Conservation (phyloP, 2,888 invertebrate genomes). For the Morinoia aosen region DNA sequence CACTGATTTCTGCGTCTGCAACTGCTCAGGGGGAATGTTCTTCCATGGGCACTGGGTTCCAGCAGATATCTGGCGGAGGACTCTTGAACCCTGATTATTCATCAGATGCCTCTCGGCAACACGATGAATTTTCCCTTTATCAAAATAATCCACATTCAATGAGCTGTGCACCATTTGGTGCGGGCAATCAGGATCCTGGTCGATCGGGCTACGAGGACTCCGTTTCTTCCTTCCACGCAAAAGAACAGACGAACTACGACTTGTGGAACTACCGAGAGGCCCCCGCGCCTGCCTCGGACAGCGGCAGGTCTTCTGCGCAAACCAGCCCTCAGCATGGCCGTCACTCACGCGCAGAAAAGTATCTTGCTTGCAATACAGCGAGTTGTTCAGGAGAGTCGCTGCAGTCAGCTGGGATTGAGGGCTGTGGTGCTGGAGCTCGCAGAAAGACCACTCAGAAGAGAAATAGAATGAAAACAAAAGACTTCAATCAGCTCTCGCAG, state of each 20-base stretch:
- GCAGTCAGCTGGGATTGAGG: not conserved
- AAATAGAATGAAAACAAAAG: not conserved
- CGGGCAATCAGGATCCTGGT: not conserved
- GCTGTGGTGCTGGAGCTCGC: not conserved
- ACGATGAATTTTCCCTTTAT: not conserved
- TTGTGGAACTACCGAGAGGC: not conserved
- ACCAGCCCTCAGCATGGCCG: not conserved
- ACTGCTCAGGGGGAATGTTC: not conserved
- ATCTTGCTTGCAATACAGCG: not conserved
- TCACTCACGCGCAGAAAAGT: not conserved
- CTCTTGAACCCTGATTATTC: not conserved
- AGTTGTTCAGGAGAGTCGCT: not conserved
- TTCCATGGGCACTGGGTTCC: not conserved
- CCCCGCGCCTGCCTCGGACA: not conserved
- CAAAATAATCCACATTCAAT: not conserved
- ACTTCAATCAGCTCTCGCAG: not conserved
- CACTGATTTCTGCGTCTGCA: not conserved
- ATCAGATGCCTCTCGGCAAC: not conserved
- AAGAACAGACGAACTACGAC: not conserved
- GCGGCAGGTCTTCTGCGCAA: not conserved
- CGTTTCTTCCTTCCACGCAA: not conserved
- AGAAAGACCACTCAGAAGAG: not conserved
- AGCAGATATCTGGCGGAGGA: not conserved
- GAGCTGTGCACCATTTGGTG: not conserved
- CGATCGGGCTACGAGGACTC: not conserved